Evolutionary conservation across 2,888 invertebrate genomes (phyloP), one percentile per base, ranked within the genome.

Genomic region (Branchipolynoe longqiensis): DNA sequence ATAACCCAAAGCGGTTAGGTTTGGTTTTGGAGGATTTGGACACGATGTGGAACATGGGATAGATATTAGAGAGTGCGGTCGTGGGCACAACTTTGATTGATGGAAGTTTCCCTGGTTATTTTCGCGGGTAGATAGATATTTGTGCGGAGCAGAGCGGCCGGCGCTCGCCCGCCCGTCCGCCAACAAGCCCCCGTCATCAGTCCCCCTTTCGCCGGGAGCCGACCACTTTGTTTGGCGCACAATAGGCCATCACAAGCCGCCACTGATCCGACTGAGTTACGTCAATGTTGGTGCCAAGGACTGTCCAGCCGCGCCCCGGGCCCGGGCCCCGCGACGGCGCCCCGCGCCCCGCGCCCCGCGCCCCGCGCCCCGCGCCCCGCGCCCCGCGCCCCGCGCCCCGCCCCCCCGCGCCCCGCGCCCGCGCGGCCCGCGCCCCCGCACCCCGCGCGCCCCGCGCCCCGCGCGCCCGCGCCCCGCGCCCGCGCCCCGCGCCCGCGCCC

Each of bases 261-360:
- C 38, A 36, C 38, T 69, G 69, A 69, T 69, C 69, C 69, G 33
- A 69, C 14, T n/a, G 36, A 36, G 69, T 69, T 69, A 69, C 69
- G 69, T 69, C 69, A 69, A 69, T 69, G 69, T 69, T 69, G 69
- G 33, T 38, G 36, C 69, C 38, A 38, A 36, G 69, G 69, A 69
- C 38, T 38, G 38, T 69, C 69, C 62, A 28, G 14, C 56, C 56
- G 62, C 31, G 14, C 3, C 33, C 22, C 62, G 28, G 28, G 28
- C 25, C 31, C 3, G 2, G n/a, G 1, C 18, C 56, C 2, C 56
- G 25, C 18, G n/a, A n/a, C 56, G n/a, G n/a, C 56, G 22, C 6
- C 56, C 56, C 25, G 6, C 56, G 25, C 18, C 22, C 1, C 18
- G 2, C n/a, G 4, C 64, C 28, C 8, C 31, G 33, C 31, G 2